phyloP scores from a whole-genome alignment of 2,113 vertebrate genomes.

The Mirounga angustirostris region DNA sequence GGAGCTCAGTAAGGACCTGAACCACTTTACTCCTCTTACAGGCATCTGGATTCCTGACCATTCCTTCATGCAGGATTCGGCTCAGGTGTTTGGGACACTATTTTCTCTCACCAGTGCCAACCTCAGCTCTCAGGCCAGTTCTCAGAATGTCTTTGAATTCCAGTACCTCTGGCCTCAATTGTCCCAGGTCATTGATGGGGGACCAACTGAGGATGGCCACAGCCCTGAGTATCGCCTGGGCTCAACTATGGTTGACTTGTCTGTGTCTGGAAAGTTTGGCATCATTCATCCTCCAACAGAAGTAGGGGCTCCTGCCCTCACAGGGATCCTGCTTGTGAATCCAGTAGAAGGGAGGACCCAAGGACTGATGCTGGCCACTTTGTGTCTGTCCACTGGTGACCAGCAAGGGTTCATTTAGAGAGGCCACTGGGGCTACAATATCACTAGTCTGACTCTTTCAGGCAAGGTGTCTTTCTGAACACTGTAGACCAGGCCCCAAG shows the following conservation, averaged over 20 bases:
- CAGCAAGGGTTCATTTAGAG: constrained; percentile 78
- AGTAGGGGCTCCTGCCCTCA: constrained; percentile 89
- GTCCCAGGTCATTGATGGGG: constrained; percentile 93
- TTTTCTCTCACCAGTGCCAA: constrained; percentile 97
- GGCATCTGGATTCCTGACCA: constrained; percentile 95
- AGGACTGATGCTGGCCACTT: constrained; percentile 78
- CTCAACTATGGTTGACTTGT: constrained; percentile 96
- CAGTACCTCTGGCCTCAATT: constrained; percentile 94
- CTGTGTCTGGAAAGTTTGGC: constrained; percentile 90
- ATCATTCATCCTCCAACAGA: constrained; percentile 93
- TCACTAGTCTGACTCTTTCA: neutral
- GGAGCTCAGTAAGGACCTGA: constrained; percentile 92
- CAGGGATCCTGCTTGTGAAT: constrained; percentile 62
- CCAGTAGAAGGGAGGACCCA: neutral
- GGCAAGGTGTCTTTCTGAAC: neutral
- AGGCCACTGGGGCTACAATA: constrained; percentile 23
- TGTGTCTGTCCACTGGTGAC: constrained; percentile 60
- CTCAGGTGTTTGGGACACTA: constrained; percentile 91
- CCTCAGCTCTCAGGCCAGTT: constrained; percentile 92
- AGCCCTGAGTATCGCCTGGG: constrained; percentile 92
- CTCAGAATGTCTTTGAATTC: constrained; percentile 93
- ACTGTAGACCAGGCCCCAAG: neutral
- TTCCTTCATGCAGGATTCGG: constrained; percentile 91
- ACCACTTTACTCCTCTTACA: constrained; percentile 95
- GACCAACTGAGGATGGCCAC: constrained; percentile 90